A percentile compares a stretch with the other conserved stretches of the same genome.
Conservation (phyloP, 2,797 vertebrate genomes). For the Rhinichthys osculus region DNA sequence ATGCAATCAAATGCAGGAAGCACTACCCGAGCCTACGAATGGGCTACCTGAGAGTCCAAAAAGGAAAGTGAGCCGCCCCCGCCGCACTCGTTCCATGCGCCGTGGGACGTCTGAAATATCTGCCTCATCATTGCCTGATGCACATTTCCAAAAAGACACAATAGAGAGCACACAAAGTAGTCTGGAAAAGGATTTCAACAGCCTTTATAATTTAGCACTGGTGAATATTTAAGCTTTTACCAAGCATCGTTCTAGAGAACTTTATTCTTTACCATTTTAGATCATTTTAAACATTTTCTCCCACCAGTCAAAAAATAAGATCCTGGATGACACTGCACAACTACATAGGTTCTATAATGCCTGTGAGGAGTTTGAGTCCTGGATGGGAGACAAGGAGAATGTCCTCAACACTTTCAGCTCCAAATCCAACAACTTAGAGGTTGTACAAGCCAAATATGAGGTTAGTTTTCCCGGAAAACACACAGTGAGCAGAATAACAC, state of each 20-base stretch:
- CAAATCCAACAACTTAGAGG: slow-evolving; percentile 76
- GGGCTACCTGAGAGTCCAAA: slow-evolving; percentile 56
- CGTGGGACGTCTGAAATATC: slow-evolving; percentile 72
- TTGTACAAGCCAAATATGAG: slow-evolving; percentile 85
- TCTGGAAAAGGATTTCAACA: slow-evolving; percentile 78
- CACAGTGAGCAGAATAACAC: neutral
- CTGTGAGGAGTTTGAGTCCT: slow-evolving; percentile 87
- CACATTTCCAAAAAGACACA: slow-evolving; percentile 81
- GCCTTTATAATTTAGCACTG: slow-evolving; percentile 51
- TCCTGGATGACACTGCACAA: slow-evolving; percentile 81
- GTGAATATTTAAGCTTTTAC: slow-evolving; percentile 27
- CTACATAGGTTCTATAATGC: slow-evolving; percentile 84
- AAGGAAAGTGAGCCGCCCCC: slow-evolving; percentile 64
- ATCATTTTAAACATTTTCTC: neutral
- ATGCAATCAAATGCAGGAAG: slow-evolving; percentile 40
- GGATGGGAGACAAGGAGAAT: slow-evolving; percentile 88
- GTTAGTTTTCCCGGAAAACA: slow-evolving; percentile 65
- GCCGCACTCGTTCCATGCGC: slow-evolving; percentile 70
- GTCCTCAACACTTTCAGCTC: slow-evolving; percentile 80
- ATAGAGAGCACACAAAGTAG: slow-evolving; percentile 79
- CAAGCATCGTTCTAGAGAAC: neutral
- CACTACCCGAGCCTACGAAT: slow-evolving; percentile 55
- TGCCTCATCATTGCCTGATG: slow-evolving; percentile 70
- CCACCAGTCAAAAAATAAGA: slow-evolving; percentile 77
- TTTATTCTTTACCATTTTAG: slow-evolving; percentile 6